Conservation (phyloP, 2,888 invertebrate genomes). For the Ypsolopha sequella region DNA sequence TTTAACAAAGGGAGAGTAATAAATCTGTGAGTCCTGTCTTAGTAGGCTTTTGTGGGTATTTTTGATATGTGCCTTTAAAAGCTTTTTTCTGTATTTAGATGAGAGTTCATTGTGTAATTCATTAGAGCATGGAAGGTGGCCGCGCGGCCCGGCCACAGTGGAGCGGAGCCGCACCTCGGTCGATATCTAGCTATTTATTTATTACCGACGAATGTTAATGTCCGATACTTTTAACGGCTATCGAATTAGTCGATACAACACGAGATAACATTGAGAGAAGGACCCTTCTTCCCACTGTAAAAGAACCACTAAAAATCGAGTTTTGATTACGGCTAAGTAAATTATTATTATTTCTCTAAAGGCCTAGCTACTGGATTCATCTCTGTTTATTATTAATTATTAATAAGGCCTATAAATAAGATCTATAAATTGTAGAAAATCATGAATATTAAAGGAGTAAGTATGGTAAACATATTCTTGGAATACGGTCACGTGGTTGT, state of each 20-base stretch:
- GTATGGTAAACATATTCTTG: too few relatives aligned
- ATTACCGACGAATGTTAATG: slow-evolving; percentile 57
- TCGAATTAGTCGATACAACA: slow-evolving; percentile 55
- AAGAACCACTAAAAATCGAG: slow-evolving; percentile 4
- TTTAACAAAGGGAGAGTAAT: slow-evolving; percentile 67
- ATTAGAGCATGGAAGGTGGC: slow-evolving; percentile 63
- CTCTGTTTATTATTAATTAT: too few relatives aligned
- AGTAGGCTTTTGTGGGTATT: slow-evolving; percentile 70
- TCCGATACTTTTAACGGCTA: slow-evolving; percentile 52
- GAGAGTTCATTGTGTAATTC: slow-evolving; percentile 71
- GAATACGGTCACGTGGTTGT: too few relatives aligned
- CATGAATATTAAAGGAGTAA: too few relatives aligned
- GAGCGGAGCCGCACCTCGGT: slow-evolving; percentile 40
- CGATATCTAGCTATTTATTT: slow-evolving; percentile 68
- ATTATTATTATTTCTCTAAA: too few relatives aligned
- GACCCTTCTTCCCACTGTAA: slow-evolving; percentile 9
- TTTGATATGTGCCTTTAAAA: slow-evolving; percentile 72
- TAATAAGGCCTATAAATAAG: too few relatives aligned
- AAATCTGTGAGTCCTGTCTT: slow-evolving; percentile 67
- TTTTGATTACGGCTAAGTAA: too few relatives aligned
- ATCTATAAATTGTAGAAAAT: too few relatives aligned
- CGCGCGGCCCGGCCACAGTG: slow-evolving; percentile 16
- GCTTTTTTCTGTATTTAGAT: slow-evolving; percentile 72
- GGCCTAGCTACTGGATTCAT: too few relatives aligned
- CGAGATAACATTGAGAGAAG: slow-evolving; percentile 19